These are phyloP conservation scores for Urosaurus nigricauda DNA, from an alignment of 2,797 vertebrate genomes.

Conservation along the genomic window DNA sequence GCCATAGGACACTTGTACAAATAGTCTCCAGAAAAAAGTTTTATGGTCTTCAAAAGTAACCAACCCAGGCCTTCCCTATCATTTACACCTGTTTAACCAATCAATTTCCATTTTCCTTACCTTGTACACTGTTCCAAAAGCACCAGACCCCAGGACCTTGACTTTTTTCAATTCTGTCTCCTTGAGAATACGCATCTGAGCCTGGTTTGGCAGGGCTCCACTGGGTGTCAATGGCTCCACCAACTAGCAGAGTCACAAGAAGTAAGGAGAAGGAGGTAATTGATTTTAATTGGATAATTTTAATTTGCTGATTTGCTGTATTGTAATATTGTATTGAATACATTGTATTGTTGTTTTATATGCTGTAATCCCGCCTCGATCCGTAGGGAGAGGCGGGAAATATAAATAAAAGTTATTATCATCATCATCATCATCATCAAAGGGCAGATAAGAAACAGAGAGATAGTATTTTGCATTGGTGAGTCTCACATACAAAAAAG, in stretches of 20 bases:
- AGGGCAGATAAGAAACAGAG: slow-evolving; percentile 2
- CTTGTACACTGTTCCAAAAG: slow-evolving; percentile 97
- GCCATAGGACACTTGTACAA: neutral
- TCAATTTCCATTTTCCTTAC: slow-evolving; percentile 68
- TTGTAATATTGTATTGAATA: no score
- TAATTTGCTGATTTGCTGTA: no score
- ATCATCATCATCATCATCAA: no score
- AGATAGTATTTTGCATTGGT: neutral
- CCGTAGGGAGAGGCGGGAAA: no score
- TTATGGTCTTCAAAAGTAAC: no score
- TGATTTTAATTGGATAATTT: no score
- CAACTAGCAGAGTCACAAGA: slow-evolving; percentile 77
- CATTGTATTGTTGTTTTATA: no score
- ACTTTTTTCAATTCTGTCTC: slow-evolving; percentile 97
- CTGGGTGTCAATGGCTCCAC: slow-evolving; percentile 96
- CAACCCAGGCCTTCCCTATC: rapidly evolving
- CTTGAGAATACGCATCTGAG: slow-evolving; percentile 97
- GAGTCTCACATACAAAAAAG: neutral
- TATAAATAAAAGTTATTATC: no score
- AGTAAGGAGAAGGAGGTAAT: rapidly evolving
- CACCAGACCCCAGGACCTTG: slow-evolving; percentile 93
- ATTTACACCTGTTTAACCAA: neutral
- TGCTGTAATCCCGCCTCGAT: no score
- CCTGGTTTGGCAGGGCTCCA: slow-evolving; percentile 94
- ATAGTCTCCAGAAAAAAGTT: neutral